phyloP scores from a whole-genome alignment of 2,797 vertebrate genomes.

The Falco cherrug region DNA sequence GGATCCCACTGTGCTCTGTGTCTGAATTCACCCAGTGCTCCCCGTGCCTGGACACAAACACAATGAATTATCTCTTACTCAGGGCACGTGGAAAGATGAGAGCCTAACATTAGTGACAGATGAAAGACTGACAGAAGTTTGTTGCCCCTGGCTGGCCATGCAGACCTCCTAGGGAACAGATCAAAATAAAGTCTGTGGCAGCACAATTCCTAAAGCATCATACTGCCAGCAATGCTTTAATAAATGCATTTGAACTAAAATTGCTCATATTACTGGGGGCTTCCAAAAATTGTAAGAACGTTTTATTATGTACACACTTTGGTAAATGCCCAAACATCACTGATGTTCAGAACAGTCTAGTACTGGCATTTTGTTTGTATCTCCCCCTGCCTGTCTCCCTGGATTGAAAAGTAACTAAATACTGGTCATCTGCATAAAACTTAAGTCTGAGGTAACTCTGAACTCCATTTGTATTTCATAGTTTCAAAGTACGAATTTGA shows the following conservation, averaged over 20 bases:
- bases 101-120: not conserved
- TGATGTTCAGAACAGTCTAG: not conserved
- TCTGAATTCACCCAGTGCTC: no score
- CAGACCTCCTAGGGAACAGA: not conserved
- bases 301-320: not conserved
- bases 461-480: not conserved
- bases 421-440: not conserved
- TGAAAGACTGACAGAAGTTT: not conserved
- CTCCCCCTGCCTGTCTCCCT: rapidly evolving
- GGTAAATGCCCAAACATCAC: not conserved
- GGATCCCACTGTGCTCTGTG: not conserved
- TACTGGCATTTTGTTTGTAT: not conserved
- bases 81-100: not conserved
- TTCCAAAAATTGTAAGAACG: not conserved
- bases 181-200: not conserved
- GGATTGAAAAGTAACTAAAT: not conserved
- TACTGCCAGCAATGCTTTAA: not conserved
- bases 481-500: not conserved
- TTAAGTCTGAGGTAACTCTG: not conserved
- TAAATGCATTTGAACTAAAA: not conserved
- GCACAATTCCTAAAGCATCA: not conserved
- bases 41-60: not conserved
- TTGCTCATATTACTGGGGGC: not conserved
- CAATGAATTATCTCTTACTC: not conserved
- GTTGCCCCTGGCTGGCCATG: not conserved